phyloP scores from a whole-genome alignment of 1,140 invertebrate species.

The Bombyx mandarina region DNA sequence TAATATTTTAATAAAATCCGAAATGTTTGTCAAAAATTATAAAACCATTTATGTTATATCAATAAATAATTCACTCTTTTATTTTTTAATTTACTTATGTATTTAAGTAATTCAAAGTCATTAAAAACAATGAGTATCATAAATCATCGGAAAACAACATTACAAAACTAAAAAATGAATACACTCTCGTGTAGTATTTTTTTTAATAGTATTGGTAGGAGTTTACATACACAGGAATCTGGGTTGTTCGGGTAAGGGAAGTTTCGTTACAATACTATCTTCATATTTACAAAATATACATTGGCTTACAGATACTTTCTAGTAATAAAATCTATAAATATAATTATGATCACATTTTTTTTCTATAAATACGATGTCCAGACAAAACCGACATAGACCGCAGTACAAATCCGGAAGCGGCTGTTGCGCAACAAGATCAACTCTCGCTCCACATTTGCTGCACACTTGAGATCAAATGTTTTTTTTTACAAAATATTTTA shows the following conservation, averaged over 20 bases:
- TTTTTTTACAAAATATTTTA: conserved; percentile 60
- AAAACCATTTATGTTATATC: neutral
- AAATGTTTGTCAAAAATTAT: neutral
- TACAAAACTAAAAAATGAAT: conserved; percentile 22
- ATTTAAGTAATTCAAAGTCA: conserved; percentile 1
- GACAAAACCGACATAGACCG: conserved; percentile 29
- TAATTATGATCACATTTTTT: conserved; percentile 71
- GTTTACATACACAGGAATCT: conserved; percentile 71
- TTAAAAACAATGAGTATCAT: conserved; percentile 1
- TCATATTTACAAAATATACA: conserved; percentile 74
- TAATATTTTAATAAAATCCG: too few species aligned
- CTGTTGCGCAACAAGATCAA: conserved; percentile 49
- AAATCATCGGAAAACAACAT: conserved; percentile 6
- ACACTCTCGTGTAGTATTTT: conserved; percentile 65
- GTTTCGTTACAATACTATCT: conserved; percentile 72
- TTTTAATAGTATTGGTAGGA: conserved; percentile 74
- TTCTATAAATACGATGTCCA: conserved; percentile 56
- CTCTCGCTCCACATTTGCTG: conserved; percentile 63
- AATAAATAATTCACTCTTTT: conserved; percentile 1
- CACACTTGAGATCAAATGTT: conserved; percentile 70
- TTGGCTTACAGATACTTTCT: conserved; percentile 58
- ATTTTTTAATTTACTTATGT: conserved; percentile 1
- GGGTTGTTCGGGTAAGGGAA: conserved; percentile 67
- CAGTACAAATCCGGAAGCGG: conserved; percentile 21
- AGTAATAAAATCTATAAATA: conserved; percentile 63